These are phyloP conservation scores for Drosophila pectinifera DNA, from an alignment of 1,140 invertebrate species.

Conservation along the genomic window DNA sequence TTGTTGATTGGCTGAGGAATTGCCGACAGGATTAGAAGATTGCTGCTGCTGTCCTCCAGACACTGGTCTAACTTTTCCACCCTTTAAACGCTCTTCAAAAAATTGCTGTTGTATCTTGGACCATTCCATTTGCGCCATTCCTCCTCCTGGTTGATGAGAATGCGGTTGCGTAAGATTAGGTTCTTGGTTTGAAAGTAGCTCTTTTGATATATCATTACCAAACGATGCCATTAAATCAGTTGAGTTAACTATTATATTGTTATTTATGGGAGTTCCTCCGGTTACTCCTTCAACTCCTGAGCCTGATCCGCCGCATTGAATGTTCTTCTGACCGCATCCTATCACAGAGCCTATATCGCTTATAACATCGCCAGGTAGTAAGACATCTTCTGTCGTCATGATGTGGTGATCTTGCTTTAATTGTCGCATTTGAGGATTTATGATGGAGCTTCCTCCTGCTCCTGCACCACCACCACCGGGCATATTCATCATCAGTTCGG, in stretches of 20 bases:
- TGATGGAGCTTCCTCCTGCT: constrained; percentile 4
- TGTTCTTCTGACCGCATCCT: constrained; percentile 49
- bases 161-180: constrained; percentile 85
- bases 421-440: constrained; percentile 62
- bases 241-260: constrained; percentile 51
- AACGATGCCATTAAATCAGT: constrained; percentile 52
- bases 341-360: constrained; percentile 62
- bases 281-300: constrained; percentile 13
- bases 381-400: constrained; percentile 45
- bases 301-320: constrained; percentile 37
- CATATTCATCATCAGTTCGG: constrained; percentile 58
- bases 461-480: constrained; percentile 15
- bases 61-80: constrained; percentile 44
- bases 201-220: constrained; percentile 51
- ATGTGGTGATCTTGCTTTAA: constrained; percentile 52
- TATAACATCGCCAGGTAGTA: constrained; percentile 58
- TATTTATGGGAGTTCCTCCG: constrained; percentile 18
- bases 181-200: constrained; percentile 39
- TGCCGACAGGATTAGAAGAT: neutral
- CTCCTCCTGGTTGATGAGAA: constrained; percentile 21
- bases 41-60: constrained; percentile 32
- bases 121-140: constrained; percentile 89
- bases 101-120: constrained; percentile 94
- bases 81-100: constrained; percentile 89
- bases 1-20: constrained; percentile 24